Evolutionary conservation across 2,797 vertebrate species (phyloP), one percentile per base, ranked within the genome.

Genomic region (Sorex maritimensis): DNA sequence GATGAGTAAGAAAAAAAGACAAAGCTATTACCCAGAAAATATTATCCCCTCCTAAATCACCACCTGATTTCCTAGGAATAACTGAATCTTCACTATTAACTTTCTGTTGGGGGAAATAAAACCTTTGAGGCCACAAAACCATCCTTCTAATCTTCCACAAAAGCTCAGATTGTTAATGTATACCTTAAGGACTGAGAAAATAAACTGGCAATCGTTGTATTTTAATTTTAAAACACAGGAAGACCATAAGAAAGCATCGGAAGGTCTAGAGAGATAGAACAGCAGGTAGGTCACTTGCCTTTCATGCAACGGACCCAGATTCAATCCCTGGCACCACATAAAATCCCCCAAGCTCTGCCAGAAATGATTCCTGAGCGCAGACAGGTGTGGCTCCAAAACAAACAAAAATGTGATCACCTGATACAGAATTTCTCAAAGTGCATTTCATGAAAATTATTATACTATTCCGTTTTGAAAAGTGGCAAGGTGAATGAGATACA

Each of bases 1-100:
- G 93, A 49, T 88, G 90, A 79, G 73, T 91, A 7, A 44, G 73
- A 95, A 94, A 79, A 49, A 92, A 95, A 61, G 19, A 38, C 17
- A 93, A 93, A 30, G 24, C 65, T 34, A 77, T 84, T 46, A 81
- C 24, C n/a, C 93, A 17, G 26, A 67, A 34, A 74, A 92, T 95
- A 30, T 28, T 10, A 13, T 10, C 63, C 26, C 17, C 92, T 41
- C 75, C 61, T 85, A 93, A 58, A 6, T 88, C 23, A 41, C 46
- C 52, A 69, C 41, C 2, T 71, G 28, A 30, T 93, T 80, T 81
- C 65, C 30, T 46, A 75, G 80, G 3, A 55, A 86, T 19, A 86
- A 71, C 23, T 71, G 84, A 55, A 80, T 71, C 23, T 55, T 84
- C 8, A 38, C 23, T 73, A 44, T 68, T 88, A 26, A 90, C 28